These are phyloP conservation scores for Falco peregrinus DNA, from an alignment of 2,797 vertebrate genomes.

Conservation along the genomic window DNA sequence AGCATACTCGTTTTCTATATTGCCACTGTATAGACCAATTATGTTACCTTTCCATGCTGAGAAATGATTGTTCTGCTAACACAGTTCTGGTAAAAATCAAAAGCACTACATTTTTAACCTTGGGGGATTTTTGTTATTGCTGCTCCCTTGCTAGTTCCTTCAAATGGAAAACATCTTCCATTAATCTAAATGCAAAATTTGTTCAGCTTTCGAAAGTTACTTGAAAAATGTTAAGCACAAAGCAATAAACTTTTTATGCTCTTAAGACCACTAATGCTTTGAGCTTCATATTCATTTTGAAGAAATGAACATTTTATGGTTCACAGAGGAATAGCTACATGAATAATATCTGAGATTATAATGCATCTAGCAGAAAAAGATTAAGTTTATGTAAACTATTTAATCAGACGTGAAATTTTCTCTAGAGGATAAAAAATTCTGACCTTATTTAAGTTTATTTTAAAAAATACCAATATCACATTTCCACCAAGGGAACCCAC, in stretches of 20 bases:
- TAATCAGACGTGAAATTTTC: conserved; percentile 84
- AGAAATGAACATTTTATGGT: conserved; percentile 86
- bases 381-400: conserved; percentile 87
- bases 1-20: conserved; percentile 79
- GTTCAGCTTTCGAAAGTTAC: conserved; percentile 82
- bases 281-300: conserved; percentile 84
- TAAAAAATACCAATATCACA: conserved; percentile 74
- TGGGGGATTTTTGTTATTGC: conserved; percentile 82
- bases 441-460: conserved; percentile 81
- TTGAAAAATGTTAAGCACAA: conserved; percentile 85
- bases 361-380: conserved; percentile 81
- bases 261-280: conserved; percentile 85
- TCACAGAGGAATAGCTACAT: conserved; percentile 85
- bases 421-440: conserved; percentile 79
- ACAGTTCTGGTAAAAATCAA: conserved; percentile 80
- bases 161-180: conserved; percentile 83
- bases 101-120: conserved; percentile 84
- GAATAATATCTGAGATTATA: conserved; percentile 85
- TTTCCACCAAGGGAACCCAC: conserved; percentile 65
- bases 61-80: conserved; percentile 84
- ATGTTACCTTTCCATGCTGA: conserved; percentile 82
- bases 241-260: conserved; percentile 86
- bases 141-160: conserved; percentile 78
- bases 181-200: conserved; percentile 88
- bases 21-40: conserved; percentile 83